Evolutionary conservation across 2,797 vertebrate species (phyloP), one percentile per base, ranked within the genome.

Genomic region (Dipus sagitta): DNA sequence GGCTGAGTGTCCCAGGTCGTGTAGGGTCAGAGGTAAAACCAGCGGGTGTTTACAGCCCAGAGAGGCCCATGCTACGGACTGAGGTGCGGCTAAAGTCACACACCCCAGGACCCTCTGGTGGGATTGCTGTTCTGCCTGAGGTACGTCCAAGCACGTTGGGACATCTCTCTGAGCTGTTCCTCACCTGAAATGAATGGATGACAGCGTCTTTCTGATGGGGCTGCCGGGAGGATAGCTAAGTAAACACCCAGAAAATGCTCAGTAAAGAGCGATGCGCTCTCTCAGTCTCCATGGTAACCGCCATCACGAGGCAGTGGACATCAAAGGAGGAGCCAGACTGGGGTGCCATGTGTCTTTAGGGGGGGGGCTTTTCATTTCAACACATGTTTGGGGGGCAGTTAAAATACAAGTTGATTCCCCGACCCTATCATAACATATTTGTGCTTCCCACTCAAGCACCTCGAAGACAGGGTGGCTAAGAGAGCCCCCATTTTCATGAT

Each of bases 251-350:
- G 28, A 32, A 70, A 70, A n/a, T 10, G 5, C 15, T 32, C 52
- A 28, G 8, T 23, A 47, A 78, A 58, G 67, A 65, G 17, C 70
- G n/a, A n/a, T 7, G 20, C 17, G 54, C 54, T 58, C 54, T 58
- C 13, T 4, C 1, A 15, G 1, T 86, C 76, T 13, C 84, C 23
- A 6, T 30, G 60, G 91, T 34, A 82, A 68, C 94, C 0, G 4
- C 17, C 23, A 0, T 3, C 24, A 6, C 28, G 3, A 23, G 3
- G 6, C 4, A 67, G 64, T 13, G 2, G 0, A 0, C 9, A 11
- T n/a, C 28, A 0, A 3, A 4, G 38, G 42, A 54, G 82, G 42
- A 3, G 28, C 34, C 1, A 28, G 76, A 38, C 17, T 30, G 64
- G 14, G 68, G 11, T 71, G 21, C 6, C n/a, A 1, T 0, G 32